Evolutionary conservation across 2,113 vertebrate genomes (phyloP).

Genomic region (Entelurus aequoreus): DNA sequence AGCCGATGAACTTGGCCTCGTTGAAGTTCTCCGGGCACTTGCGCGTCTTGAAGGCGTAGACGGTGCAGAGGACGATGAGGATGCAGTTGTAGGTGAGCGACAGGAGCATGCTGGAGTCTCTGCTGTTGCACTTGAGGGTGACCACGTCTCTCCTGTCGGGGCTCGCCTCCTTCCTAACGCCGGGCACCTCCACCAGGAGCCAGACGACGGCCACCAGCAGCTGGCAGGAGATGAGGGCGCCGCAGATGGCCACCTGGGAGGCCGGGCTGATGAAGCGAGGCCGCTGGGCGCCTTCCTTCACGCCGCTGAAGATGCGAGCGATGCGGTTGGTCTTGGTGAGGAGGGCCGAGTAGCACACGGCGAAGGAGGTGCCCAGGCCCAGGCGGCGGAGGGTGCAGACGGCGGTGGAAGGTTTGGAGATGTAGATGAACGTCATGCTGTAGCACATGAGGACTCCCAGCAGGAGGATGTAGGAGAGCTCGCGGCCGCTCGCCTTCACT

Average conservation of each 20-base stretch:
- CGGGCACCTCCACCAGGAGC: constrained; percentile 89
- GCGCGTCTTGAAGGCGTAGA: constrained; percentile 97
- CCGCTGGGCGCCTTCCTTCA: constrained; percentile 88
- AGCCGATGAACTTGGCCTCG: constrained; percentile 97
- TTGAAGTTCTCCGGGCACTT: constrained; percentile 99
- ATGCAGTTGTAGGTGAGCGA: constrained; percentile 94
- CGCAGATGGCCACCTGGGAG: constrained; percentile 93
- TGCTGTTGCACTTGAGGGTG: constrained; percentile 92
- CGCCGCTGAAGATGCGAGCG: constrained; percentile 90
- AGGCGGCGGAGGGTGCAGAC: constrained; percentile 90
- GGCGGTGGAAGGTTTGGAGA: constrained; percentile 84
- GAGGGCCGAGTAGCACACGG: constrained; percentile 93
- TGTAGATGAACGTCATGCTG: constrained; percentile 96
- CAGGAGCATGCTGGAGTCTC: constrained; percentile 92
- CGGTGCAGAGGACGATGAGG: constrained; percentile 93
- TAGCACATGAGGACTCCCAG: constrained; percentile 94
- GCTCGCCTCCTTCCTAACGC: constrained; percentile 88
- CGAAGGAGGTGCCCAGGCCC: constrained; percentile 90
- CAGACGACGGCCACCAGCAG: constrained; percentile 88
- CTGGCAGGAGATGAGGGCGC: constrained; percentile 93
- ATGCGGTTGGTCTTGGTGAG: constrained; percentile 98
- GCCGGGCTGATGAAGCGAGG: constrained; percentile 93
- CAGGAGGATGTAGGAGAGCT: constrained; percentile 95
- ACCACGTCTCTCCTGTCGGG: constrained; percentile 89
- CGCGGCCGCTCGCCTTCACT: constrained; percentile 93